Evolutionary conservation across 2,888 invertebrate genomes (phyloP).

Genomic region (Iselma pallidipennis): DNA sequence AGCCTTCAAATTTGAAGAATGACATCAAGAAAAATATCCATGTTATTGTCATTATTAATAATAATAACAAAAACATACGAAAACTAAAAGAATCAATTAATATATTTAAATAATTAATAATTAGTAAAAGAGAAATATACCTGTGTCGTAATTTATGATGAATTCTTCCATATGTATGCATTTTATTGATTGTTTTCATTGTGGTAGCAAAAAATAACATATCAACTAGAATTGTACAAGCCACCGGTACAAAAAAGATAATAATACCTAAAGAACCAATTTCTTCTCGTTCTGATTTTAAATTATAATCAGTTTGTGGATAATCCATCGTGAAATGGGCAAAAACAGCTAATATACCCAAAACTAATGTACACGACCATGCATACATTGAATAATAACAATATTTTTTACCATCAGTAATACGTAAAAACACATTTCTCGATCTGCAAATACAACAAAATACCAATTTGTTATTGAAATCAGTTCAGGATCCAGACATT

Average conservation of each 20-base stretch:
- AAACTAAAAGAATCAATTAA: conserved; percentile 63
- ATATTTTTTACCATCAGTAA: conserved; percentile 84
- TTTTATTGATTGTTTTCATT: conserved; percentile 74
- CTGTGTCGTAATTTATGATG: conserved; percentile 85
- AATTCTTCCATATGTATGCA: conserved; percentile 83
- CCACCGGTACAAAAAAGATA: conserved; percentile 81
- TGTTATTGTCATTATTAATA: conserved; percentile 72
- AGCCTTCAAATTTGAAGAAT: conserved; percentile 72
- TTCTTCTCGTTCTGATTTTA: conserved; percentile 69
- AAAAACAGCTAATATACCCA: conserved; percentile 76
- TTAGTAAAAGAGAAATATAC: conserved; percentile 53
- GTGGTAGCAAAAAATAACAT: conserved; percentile 82
- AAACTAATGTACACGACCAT: conserved; percentile 72
- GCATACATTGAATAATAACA: conserved; percentile 84
- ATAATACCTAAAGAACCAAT: conserved; percentile 80
- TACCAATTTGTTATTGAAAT: background rate
- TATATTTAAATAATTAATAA: background rate
- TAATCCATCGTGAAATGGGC: conserved; percentile 81
- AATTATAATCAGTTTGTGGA: conserved; percentile 60
- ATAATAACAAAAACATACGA: conserved; percentile 75
- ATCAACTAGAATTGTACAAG: conserved; percentile 77
- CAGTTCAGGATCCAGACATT: background rate
- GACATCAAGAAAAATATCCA: conserved; percentile 80
- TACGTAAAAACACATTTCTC: conserved; percentile 79
- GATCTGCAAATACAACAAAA: conserved; percentile 62